Conservation (phyloP, 2,797 vertebrate species). For the Pipistrellus kuhlii region DNA sequence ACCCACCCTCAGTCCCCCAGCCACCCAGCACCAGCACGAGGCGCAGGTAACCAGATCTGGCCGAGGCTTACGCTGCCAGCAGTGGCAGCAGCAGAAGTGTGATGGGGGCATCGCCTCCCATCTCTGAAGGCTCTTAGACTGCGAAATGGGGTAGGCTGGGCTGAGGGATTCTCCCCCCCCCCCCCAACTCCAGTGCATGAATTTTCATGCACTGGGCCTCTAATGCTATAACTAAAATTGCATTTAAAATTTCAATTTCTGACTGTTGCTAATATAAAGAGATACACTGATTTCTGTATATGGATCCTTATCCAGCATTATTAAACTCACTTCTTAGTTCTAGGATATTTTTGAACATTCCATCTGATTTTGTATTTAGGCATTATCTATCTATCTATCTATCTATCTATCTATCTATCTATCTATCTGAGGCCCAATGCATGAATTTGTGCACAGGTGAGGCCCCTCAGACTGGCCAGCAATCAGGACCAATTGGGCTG, state of each 20-base stretch:
- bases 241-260: slow-evolving; percentile 45
- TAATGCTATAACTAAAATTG: neutral
- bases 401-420: neutral
- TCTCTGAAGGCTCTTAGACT: too few species aligned
- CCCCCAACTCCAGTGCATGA: too few species aligned
- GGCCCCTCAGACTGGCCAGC: too few species aligned
- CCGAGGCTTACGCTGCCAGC: neutral
- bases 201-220: neutral
- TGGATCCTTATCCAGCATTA: neutral
- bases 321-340: slow-evolving; percentile 2
- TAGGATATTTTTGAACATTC: neutral
- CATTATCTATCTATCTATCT: neutral
- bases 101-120: too few species aligned
- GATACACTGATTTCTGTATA: neutral
- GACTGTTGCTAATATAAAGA: neutral
- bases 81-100: too few species aligned
- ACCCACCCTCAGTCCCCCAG: too few species aligned
- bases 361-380: neutral
- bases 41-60: too few species aligned
- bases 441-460: too few species aligned
- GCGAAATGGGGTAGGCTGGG: too few species aligned
- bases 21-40: too few species aligned
- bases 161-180: too few species aligned
- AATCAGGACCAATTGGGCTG: fast-evolving
- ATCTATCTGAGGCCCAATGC: neutral